phyloP scores from a whole-genome alignment of 2,888 invertebrate species.

The Octonoba sinensis region DNA sequence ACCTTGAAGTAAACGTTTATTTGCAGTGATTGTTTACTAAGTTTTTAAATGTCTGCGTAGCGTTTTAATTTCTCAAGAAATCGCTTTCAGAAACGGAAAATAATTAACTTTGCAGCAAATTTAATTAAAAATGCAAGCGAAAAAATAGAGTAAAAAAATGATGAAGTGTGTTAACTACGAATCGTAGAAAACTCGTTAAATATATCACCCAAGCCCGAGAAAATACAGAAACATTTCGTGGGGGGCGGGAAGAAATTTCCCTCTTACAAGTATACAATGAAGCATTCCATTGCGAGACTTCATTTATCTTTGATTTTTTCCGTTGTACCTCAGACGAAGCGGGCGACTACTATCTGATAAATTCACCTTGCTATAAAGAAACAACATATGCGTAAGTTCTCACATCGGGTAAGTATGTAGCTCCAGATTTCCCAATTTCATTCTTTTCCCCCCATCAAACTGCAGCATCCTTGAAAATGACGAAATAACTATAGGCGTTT shows the following conservation, averaged over 20 bases:
- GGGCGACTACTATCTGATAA: slow-evolving; percentile 28
- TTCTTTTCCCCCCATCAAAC: slow-evolving; percentile 5
- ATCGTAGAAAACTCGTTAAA: too few relatives aligned
- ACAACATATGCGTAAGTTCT: slow-evolving; percentile 46
- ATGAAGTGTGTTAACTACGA: too few relatives aligned
- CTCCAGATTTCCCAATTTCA: slow-evolving; percentile 26
- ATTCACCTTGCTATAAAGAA: slow-evolving; percentile 43
- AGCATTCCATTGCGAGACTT: neutral
- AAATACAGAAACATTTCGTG: slow-evolving; percentile 13
- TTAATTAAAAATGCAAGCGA: too few relatives aligned
- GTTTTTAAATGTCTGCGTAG: too few relatives aligned
- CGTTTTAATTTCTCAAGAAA: too few relatives aligned
- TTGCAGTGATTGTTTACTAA: too few relatives aligned
- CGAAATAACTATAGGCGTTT: slow-evolving; percentile 43
- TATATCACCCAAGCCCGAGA: slow-evolving; percentile 11
- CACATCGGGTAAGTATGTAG: slow-evolving; percentile 37
- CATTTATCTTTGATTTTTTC: slow-evolving; percentile 8
- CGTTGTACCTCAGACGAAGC: slow-evolving; percentile 1
- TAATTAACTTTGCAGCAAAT: too few relatives aligned
- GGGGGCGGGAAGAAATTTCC: neutral
- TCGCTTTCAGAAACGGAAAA: too few relatives aligned
- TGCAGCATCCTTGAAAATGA: slow-evolving; percentile 32
- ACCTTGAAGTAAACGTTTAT: too few relatives aligned
- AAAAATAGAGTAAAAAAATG: too few relatives aligned
- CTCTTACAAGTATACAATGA: neutral